These are phyloP conservation scores for Drosophila seclusa DNA, from an alignment of 2,888 invertebrate genomes.

Conservation along the genomic window DNA sequence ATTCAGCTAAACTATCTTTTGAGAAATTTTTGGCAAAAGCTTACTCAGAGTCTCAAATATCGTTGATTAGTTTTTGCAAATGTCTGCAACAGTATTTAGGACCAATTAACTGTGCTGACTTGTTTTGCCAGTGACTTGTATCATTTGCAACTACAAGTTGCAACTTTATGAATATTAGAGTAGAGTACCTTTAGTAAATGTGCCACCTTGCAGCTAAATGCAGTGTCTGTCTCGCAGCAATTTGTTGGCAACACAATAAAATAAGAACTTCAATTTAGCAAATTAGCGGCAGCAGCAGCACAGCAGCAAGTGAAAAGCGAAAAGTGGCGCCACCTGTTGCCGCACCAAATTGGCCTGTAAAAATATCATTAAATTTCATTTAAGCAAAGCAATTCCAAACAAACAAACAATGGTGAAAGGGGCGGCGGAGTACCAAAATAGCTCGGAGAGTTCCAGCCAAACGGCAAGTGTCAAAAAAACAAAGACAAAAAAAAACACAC, in stretches of 20 bases:
- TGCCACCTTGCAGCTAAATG: conserved; percentile 7
- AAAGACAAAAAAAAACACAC: conserved; percentile 1
- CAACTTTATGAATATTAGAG: neutral
- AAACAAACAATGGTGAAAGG: conserved; percentile 16
- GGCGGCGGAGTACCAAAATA: neutral
- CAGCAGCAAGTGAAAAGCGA: conserved; percentile 21
- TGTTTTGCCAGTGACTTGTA: conserved; percentile 5
- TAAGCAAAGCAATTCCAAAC: conserved; percentile 58
- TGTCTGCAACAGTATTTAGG: neutral
- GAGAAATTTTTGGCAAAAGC: neutral
- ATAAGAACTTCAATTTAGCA: conserved; percentile 61
- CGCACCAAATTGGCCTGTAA: conserved; percentile 45
- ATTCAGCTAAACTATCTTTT: neutral
- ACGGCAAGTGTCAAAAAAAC: conserved; percentile 64
- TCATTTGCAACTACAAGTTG: conserved; percentile 25
- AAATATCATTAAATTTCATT: conserved; percentile 77
- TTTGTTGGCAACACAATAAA: conserved; percentile 53
- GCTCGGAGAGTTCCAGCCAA: conserved; percentile 27
- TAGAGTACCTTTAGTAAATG: neutral
- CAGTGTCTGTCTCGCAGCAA: conserved; percentile 19
- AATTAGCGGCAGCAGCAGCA: conserved; percentile 55
- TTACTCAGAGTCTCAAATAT: neutral
- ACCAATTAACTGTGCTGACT: neutral
- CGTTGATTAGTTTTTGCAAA: neutral
- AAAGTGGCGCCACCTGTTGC: conserved; percentile 65